Evolutionary conservation across 2,797 vertebrate species (phyloP).

Genomic region (Neopelma chrysocephalum): DNA sequence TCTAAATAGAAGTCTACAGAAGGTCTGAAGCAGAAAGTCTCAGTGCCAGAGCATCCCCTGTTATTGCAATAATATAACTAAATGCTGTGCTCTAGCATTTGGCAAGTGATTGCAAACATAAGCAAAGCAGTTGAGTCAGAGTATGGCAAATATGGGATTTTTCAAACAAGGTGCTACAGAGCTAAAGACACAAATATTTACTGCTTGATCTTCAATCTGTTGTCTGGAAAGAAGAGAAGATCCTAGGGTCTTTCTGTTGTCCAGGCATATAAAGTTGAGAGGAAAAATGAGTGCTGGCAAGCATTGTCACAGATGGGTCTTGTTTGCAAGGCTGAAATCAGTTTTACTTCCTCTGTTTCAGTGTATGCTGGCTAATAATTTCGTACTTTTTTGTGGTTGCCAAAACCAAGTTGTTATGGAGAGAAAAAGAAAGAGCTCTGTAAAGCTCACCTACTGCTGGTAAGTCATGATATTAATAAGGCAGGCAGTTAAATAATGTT

Average conservation of each 20-base stretch:
- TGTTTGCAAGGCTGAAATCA: not conserved
- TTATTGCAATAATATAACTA: not conserved
- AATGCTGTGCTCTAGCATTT: not conserved
- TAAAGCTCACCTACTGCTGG: not conserved
- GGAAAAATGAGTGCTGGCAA: not conserved
- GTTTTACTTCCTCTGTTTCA: not conserved
- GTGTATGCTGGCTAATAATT: not conserved
- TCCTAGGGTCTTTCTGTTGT: not conserved
- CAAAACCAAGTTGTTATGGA: not conserved
- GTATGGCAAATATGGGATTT: not conserved
- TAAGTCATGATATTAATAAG: not conserved
- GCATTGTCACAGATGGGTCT: not conserved
- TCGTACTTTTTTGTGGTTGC: not conserved
- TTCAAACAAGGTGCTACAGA: not conserved
- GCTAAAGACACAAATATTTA: not conserved
- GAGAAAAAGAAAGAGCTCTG: not conserved
- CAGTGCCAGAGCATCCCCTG: rapidly evolving
- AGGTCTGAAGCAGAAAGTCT: not conserved
- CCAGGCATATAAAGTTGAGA: not conserved
- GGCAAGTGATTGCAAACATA: not conserved
- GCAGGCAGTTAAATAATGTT: not conserved
- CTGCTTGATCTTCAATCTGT: not conserved
- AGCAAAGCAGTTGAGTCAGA: not conserved
- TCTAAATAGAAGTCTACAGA: not conserved
- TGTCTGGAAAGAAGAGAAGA: not conserved